Percentiles rank a stretch among this genome's conserved stretches.
These are phyloP conservation scores for Dichetophora obliterata DNA, from an alignment of 2,888 invertebrate genomes.

Conservation along the genomic window DNA sequence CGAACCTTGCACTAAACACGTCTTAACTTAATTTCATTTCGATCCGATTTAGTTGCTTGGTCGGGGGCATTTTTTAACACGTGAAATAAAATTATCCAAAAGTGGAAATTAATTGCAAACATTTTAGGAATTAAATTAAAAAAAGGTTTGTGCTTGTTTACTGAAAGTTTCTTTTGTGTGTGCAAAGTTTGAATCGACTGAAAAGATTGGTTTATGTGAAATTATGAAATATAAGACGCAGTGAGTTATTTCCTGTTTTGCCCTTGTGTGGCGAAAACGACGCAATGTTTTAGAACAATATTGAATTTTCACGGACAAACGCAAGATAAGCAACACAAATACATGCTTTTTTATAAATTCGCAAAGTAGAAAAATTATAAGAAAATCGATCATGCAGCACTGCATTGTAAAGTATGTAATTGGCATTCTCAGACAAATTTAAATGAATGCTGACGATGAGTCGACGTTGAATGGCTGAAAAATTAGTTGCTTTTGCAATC, in stretches of 20 bases:
- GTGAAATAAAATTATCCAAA: constrained; percentile 40
- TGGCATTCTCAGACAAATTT: neutral
- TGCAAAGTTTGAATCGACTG: too few relatives aligned
- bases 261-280: neutral
- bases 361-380: neutral
- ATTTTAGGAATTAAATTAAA: constrained; percentile 14
- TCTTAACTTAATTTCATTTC: constrained; percentile 1
- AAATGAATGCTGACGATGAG: neutral
- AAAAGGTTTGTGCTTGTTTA: constrained; percentile 13
- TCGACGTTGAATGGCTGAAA: neutral
- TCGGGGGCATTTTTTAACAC: constrained; percentile 43
- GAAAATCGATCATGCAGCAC: neutral
- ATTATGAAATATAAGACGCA: constrained; percentile 38
- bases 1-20: too few relatives aligned
- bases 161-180: too few relatives aligned
- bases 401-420: neutral
- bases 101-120: constrained; percentile 18
- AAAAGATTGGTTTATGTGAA: neutral
- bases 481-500: constrained; percentile 32
- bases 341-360: neutral
- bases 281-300: constrained; percentile 25
- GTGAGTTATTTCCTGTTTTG: neutral
- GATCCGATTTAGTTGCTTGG: constrained; percentile 38
- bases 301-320: constrained; percentile 42
- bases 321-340: neutral